Evolutionary conservation across 1,140 invertebrate species (phyloP).

Genomic region (Apocrypta bakeri): DNA sequence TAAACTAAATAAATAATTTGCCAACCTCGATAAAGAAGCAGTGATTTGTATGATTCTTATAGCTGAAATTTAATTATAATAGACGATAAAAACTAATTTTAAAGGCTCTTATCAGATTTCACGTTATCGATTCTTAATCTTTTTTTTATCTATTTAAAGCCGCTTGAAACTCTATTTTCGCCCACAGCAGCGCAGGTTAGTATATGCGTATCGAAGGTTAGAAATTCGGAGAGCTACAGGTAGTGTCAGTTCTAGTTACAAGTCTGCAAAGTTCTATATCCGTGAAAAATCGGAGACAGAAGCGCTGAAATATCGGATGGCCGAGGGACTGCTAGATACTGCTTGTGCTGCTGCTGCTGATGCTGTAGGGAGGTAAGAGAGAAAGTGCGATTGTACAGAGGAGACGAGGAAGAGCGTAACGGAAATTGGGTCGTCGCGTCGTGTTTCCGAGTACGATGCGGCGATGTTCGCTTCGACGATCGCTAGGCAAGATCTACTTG

Average conservation of each 20-base stretch:
- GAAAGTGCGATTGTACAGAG: slow-evolving; percentile 32
- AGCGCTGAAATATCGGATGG: slow-evolving; percentile 1
- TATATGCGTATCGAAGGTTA: neutral
- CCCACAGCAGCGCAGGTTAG: neutral
- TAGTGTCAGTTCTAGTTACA: too few relatives aligned
- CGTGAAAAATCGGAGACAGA: neutral
- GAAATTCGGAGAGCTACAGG: neutral
- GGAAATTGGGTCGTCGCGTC: slow-evolving; percentile 43
- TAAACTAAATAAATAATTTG: too few relatives aligned
- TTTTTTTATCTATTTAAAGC: neutral
- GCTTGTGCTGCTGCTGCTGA: too few relatives aligned
- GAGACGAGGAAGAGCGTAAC: slow-evolving; percentile 22
- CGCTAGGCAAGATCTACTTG: neutral
- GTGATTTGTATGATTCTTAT: too few relatives aligned
- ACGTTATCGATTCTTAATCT: neutral
- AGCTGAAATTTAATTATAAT: neutral
- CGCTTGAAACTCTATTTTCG: neutral
- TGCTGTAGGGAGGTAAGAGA: slow-evolving; percentile 18
- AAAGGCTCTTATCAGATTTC: neutral
- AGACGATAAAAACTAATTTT: neutral
- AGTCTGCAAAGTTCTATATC: neutral
- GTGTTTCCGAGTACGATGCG: neutral
- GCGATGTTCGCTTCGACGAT: slow-evolving; percentile 34
- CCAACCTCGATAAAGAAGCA: too few relatives aligned
- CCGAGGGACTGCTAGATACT: too few relatives aligned